Percentiles rank a stretch among this genome's conserved stretches.
These are phyloP conservation scores for Lithophane leautieri DNA, from an alignment of 2,888 invertebrate species.

Conservation along the genomic window DNA sequence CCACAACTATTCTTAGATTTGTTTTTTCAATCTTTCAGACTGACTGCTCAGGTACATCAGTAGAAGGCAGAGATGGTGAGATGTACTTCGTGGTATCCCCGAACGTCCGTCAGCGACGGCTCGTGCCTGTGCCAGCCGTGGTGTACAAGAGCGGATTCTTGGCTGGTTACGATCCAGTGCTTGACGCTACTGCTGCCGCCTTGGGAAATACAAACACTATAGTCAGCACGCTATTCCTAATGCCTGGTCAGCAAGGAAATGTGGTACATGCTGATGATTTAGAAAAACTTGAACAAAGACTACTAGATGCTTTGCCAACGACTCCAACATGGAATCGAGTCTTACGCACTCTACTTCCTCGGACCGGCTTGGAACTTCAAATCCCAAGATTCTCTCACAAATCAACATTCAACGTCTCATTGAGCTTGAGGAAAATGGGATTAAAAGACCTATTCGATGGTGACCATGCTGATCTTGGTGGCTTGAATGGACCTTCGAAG, in stretches of 20 bases:
- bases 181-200: constrained; percentile 96
- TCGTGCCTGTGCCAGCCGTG: constrained; percentile 96
- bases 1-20: background rate
- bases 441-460: constrained; percentile 94
- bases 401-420: constrained; percentile 95
- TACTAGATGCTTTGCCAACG: constrained; percentile 92
- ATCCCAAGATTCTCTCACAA: constrained; percentile 96
- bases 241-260: constrained; percentile 96
- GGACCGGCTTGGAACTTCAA: constrained; percentile 95
- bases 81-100: constrained; percentile 96
- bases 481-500: constrained; percentile 94
- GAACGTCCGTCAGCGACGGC: constrained; percentile 93
- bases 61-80: constrained; percentile 95
- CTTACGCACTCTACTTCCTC: constrained; percentile 93
- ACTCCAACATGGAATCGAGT: constrained; percentile 94
- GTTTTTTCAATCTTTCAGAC: constrained; percentile 91
- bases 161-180: constrained; percentile 95
- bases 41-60: constrained; percentile 94
- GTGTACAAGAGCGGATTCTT: constrained; percentile 94
- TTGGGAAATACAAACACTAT: constrained; percentile 93
- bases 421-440: constrained; percentile 95
- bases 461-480: constrained; percentile 94
- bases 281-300: constrained; percentile 93
- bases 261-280: constrained; percentile 95
- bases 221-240: constrained; percentile 94